Conservation (phyloP, 2,888 invertebrate species). For the Heteromyza rotundicornis region DNA sequence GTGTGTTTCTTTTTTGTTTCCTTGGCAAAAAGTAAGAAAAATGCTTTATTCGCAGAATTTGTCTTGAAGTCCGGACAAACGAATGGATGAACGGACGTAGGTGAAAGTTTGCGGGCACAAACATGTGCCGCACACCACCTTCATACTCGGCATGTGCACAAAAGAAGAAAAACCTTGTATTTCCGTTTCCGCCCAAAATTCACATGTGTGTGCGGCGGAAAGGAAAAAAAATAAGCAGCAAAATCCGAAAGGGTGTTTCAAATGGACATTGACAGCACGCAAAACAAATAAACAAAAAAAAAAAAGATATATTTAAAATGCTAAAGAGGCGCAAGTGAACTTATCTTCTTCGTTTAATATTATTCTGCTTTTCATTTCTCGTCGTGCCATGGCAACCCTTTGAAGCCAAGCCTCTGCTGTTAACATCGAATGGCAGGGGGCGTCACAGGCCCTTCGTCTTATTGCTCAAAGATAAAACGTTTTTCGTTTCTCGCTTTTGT, state of each 20-base stretch:
- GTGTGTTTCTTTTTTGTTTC: no score
- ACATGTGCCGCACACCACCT: not conserved
- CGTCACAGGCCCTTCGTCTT: not conserved
- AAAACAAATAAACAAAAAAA: conserved; percentile 1
- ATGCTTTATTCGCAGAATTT: conserved; percentile 6
- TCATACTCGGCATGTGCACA: no score
- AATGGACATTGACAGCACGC: conserved; percentile 39
- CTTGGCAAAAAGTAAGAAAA: not conserved
- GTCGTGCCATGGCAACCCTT: not conserved
- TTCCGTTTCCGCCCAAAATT: not conserved
- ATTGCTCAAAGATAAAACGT: not conserved
- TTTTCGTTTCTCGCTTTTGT: not conserved
- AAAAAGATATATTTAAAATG: not conserved
- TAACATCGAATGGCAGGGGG: not conserved
- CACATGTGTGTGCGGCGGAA: conserved; percentile 26
- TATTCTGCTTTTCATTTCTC: not conserved
- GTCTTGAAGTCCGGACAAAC: not conserved
- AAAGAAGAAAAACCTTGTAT: not conserved
- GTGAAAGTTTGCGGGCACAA: not conserved
- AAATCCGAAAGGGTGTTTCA: conserved; percentile 18
- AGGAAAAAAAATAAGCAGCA: no score
- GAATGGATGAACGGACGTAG: not conserved
- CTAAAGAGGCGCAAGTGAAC: not conserved
- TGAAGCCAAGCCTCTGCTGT: not conserved
- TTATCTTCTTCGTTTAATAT: not conserved